Base-by-base conservation (phyloP, 2,113 vertebrate species). In the Lagopus leucura region DNA sequence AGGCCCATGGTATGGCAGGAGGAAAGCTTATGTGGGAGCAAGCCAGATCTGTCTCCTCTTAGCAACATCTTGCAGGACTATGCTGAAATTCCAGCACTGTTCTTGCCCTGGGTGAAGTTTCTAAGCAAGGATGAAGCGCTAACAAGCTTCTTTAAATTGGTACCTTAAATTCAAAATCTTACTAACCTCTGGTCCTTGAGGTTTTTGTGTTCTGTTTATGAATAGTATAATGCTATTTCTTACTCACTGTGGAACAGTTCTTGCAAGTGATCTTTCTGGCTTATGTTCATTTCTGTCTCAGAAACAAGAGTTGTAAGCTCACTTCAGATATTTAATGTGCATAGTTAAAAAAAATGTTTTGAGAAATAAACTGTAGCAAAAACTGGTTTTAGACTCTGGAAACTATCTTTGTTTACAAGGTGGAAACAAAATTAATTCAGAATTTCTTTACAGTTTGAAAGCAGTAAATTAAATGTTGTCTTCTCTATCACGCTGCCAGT, bases 371-470 rank as follows among this genome's bases (percentile, higher is more conserved):
- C 50, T 64, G 30, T 13, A 88, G 5, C 36, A 50, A 22, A 80
- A 73, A 24, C 19, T n/a, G 11, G 0, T 36, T 87, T 71, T 74
- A 77, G 24, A 15, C 10, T 88, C 75, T 76, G 70, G 45, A 66
- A 89, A 50, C 50, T 84, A 21, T n/a, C 42, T 77, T 25, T 89
- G 45, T 58, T 92, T 91, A 42, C 63, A 60, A 70, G 48, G 78
- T 69, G 18, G 84, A 93, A 96, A 34, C 21, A 93, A 94, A 94
- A 95, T 80, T 82, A 92, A 91, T 80, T 78, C 55, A 77, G 58
- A 85, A 25, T 67, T 93, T 82, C 42, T 89, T 27, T 61, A 67
- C 28, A 86, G 22, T 55, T 70, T 83, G 89, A 96, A 92, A 85
- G 38, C 60, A 77, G 24, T 93, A 93, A 89, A 93, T 94, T 82